Evolutionary conservation across 2,888 invertebrate genomes (phyloP).

Genomic region (Iselma pallidipennis): DNA sequence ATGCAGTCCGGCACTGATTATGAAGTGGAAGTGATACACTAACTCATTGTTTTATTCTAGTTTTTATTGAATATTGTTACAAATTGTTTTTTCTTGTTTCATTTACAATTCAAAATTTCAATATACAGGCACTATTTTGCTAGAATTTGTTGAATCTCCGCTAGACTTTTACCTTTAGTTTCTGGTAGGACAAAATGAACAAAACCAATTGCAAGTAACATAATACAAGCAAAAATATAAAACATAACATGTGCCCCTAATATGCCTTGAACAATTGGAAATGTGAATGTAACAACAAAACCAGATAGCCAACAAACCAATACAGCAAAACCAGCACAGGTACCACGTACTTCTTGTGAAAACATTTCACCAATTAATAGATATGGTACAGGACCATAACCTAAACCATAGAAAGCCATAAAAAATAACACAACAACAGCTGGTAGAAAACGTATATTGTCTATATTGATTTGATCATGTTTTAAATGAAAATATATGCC

Average conservation of each 20-base stretch:
- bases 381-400: constrained; percentile 88
- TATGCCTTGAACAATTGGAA: constrained; percentile 60
- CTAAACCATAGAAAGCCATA: constrained; percentile 53
- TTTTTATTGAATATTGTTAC: too few species aligned
- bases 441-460: constrained; percentile 16
- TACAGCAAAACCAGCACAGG: constrained; percentile 77
- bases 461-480: constrained; percentile 8
- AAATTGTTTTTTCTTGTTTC: too few species aligned
- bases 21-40: too few species aligned
- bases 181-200: constrained; percentile 50
- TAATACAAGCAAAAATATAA: constrained; percentile 74
- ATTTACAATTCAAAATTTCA: not conserved
- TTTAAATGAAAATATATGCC: constrained; percentile 62
- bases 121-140: not conserved
- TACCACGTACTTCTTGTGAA: constrained; percentile 75
- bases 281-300: constrained; percentile 79
- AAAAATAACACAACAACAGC: constrained; percentile 14
- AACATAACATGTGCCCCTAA: constrained; percentile 70
- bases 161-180: constrained; percentile 24
- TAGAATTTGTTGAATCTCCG: constrained; percentile 16
- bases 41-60: too few species aligned
- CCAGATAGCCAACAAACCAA: constrained; percentile 82
- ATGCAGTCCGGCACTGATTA: too few species aligned
- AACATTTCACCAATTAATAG: constrained; percentile 84
- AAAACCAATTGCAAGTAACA: constrained; percentile 67